Base-by-base conservation (phyloP, 2,113 vertebrate species). In the Larimichthys polyactis region DNA sequence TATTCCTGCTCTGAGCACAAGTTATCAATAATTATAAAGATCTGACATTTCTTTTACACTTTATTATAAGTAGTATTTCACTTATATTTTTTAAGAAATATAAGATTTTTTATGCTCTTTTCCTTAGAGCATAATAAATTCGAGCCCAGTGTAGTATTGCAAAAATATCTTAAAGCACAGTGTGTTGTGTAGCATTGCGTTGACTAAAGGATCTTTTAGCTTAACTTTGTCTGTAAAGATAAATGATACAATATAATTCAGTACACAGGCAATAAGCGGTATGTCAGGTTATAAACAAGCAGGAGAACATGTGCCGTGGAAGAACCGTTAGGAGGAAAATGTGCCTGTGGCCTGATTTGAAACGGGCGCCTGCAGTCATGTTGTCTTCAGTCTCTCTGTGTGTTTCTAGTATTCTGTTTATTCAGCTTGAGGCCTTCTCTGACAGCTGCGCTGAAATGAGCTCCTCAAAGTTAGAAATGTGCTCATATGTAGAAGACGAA, bases 361-460 rank as follows among this genome's bases (percentile, higher is more conserved):
- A 87, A 71, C 44, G 78, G 24, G 62, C 14, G 76, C 81, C 77
- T 66, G 64, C 72, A 84, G 86, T 69, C 79, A 85, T 87, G 84
- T 86, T 87, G 86, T 82, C 75, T 78, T 85, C 78, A 36, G 32
- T 84, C 62, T 82, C 75, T 55, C 71, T 83, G 24, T 57, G 72
- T 60, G 84, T 74, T 76, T 84, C 83, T 83, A 11, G n/a, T 65
- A 74, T 83, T 88, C 74, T 85, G 81, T 90, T 90, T 89, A 90
- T 90, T 86, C 85, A 77, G 84, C 90, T 92, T 14, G 32, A 86
- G 86, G 89, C 86, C 3, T 55, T 76, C 52, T 89, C 68, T 89
- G 89, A 87, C 89, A 90, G 89, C 78, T 92, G 88, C 79, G 79
- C 73, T 24, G 54, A 89, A 90, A 87, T 64, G 60, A 81, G 83